Evolutionary conservation across 1,140 invertebrate species (phyloP), one percentile per base, ranked within the genome.

Genomic region (Onthophagus taurus): DNA sequence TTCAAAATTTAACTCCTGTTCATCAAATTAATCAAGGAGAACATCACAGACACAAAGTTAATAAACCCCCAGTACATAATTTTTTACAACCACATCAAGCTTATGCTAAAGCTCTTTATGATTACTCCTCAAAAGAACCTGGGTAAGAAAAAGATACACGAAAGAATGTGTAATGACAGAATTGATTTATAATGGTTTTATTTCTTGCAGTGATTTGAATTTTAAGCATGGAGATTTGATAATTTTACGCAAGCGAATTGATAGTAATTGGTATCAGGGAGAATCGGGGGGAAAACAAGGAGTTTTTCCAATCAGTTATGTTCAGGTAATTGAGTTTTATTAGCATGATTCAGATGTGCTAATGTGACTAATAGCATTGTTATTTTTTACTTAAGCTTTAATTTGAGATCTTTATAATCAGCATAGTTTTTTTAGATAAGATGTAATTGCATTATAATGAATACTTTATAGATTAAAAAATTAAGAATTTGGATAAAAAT

Each of bases 191-290:
- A 20, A 14, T 31, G 29, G 45, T 35, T 42, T 31, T 44, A 38
- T 12, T 45, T 47, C 66, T 71, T 71, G 13, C 57, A 92, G 85
- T 14, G 89, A 94, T 69, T 75, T 94, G 30, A 81, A 77, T 45
- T 94, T 95, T 65, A 90, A 89, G 66, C 89, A 91, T 58, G 89
- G 89, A 11, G 90, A 94, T 52, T 72, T 88, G 24, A 61, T 61
- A 12, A 66, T 85, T 2, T 68, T 94, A 2, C 75, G 79, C 42
- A 86, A 85, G 60, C 83, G 87, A 64, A 78, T 93, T 33, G 90
- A 94, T 64, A 77, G 78, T 37, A 89, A 92, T 66, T 95, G 90
- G 90, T 93, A 81, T 63, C 80, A 87, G 55, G 90, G 90, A 17
- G 86, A 93, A 67, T 76, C 80, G 51, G 79, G 78, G 44, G 81